phyloP scores from a whole-genome alignment of 2,113 vertebrate species.

The Pipra filicauda region DNA sequence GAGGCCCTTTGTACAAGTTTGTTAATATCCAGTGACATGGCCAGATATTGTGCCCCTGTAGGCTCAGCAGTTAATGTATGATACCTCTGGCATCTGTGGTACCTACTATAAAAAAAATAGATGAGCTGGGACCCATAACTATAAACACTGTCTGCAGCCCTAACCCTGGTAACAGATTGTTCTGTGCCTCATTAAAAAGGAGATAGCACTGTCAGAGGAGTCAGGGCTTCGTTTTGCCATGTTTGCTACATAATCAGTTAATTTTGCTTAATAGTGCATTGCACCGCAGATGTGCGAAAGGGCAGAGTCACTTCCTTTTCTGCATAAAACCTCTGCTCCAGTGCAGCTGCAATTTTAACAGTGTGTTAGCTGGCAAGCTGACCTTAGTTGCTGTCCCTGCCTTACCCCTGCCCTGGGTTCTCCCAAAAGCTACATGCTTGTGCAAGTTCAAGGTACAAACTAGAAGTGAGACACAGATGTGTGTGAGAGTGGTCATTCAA shows the following conservation, averaged over 20 bases:
- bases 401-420: not conserved
- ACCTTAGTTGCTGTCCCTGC: not conserved
- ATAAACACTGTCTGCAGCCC: not conserved
- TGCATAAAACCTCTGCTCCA: not conserved
- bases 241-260: slow-evolving; percentile 56
- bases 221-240: slow-evolving; percentile 5
- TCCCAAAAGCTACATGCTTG: rapidly evolving
- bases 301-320: not conserved
- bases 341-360: not conserved
- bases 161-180: slow-evolving; percentile 8
- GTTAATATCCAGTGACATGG: not conserved
- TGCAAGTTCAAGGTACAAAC: not conserved
- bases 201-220: not conserved
- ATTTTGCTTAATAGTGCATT: slow-evolving; percentile 43
- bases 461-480: not conserved
- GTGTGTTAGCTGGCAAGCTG: not conserved
- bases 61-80: not conserved
- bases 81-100: not conserved
- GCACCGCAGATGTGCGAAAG: not conserved
- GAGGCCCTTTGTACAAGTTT: not conserved
- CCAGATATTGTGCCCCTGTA: not conserved
- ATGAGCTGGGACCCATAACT: slow-evolving; percentile 2
- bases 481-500: not conserved
- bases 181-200: slow-evolving; percentile 38
- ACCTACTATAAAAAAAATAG: not conserved